These are phyloP conservation scores for Lanius ludovicianus DNA, from an alignment of 2,113 vertebrate genomes.

Conservation along the genomic window DNA sequence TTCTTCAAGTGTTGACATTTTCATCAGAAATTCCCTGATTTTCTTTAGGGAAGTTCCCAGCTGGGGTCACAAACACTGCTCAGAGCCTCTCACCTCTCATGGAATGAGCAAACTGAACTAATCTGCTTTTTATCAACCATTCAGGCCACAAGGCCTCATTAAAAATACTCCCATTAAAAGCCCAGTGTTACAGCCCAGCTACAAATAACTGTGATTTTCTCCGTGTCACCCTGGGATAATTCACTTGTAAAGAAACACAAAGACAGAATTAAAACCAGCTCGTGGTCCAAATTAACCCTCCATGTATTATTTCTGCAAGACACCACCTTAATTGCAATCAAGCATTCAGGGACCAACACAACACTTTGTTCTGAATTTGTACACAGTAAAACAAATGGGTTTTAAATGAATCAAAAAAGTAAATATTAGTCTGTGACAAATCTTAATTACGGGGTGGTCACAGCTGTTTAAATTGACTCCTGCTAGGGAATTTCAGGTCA, in stretches of 20 bases:
- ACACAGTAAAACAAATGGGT: neutral
- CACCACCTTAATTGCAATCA: slow-evolving; percentile 7
- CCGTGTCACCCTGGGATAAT: neutral
- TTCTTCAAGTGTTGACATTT: neutral
- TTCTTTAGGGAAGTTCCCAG: neutral
- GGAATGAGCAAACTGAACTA: neutral
- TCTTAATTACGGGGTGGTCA: neutral
- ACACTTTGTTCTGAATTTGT: neutral
- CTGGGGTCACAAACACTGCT: neutral
- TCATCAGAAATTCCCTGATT: neutral
- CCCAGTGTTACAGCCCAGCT: neutral
- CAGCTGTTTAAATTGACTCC: neutral
- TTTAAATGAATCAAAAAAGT: slow-evolving; percentile 22
- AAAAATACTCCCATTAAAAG: neutral
- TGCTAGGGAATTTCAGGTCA: neutral
- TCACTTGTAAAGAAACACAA: neutral
- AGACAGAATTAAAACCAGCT: neutral
- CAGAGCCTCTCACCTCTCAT: neutral
- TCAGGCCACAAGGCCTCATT: neutral
- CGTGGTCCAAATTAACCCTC: slow-evolving; percentile 30
- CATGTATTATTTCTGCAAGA: neutral
- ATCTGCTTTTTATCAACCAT: neutral
- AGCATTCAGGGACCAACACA: neutral
- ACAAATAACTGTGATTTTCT: neutral
- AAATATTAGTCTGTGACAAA: slow-evolving; percentile 30